Base-by-base conservation (phyloP, 2,888 invertebrate genomes). In the Athripsodes cinereus region DNA sequence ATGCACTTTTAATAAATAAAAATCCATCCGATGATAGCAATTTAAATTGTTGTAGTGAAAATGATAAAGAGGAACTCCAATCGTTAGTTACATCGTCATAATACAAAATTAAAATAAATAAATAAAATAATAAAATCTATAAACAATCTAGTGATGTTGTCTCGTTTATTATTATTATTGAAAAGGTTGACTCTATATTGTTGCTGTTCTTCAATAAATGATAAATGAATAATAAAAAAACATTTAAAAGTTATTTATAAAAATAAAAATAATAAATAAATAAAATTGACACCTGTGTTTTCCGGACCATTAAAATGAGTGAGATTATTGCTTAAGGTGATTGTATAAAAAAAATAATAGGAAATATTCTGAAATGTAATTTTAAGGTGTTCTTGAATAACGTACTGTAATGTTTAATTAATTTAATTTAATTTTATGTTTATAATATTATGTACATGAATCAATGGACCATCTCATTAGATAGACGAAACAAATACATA, bases 21-120 rank as follows among this genome's bases (percentile, higher is more conserved):
- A 55, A 60, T 55, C 59, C 57, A 58, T 53, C 60, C 60, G 62
- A 62, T 8, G 58, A 58, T 55, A 55, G 58, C 46, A 58, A 58
- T 55, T 52, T 22, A 51, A 53, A 55, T 52, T 6, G 5, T 26
- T 3, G 10, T 26, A 3, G 5, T 40, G 3, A 5, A 8, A 40
- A 40, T 13, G 40, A 40, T 40, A 58, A 52, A 34, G 60, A 55
- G 19, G 62, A 62, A 55, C 59, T 62, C 10, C 59, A 57, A 35
- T 47, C 60, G 35, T 55, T 62, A 16, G 59, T 60, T 22, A 40
- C 13, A 26, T 44, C 58, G 21, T 59, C 58, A 46, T 59, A 59
- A 55, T 59, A 52, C 40, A 50, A 50, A 48, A 19, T 48, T 48
- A 18, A 31, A 31, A 31, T n/a, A n/a, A n/a, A n/a, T n/a, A n/a